phyloP scores from a whole-genome alignment of 1,140 invertebrate genomes.

The Mizuhopecten yessoensis region DNA sequence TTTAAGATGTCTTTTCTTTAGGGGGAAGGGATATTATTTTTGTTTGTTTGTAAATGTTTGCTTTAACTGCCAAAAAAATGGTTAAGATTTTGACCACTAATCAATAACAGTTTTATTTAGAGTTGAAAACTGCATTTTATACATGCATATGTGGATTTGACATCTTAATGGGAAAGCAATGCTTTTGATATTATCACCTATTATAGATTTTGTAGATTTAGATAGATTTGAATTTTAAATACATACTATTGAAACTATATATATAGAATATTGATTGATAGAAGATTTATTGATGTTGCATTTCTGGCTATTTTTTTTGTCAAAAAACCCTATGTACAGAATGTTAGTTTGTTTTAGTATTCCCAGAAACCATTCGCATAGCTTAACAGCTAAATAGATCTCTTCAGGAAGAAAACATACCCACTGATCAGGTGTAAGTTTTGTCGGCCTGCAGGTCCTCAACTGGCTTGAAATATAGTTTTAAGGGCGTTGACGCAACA shows the following conservation, averaged over 20 bases:
- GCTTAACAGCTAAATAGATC: neutral
- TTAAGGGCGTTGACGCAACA: neutral
- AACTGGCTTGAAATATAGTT: neutral
- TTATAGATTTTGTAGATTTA: neutral
- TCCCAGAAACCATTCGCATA: constrained; percentile 31
- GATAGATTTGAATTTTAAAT: neutral
- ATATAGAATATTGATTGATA: neutral
- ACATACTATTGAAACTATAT: constrained; percentile 12
- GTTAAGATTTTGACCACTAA: neutral
- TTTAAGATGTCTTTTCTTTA: neutral
- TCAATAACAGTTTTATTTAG: neutral
- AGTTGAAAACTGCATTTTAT: neutral
- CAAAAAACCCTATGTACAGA: neutral
- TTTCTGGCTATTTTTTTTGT: neutral
- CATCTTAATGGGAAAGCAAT: neutral
- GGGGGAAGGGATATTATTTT: neutral
- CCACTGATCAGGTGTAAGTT: neutral
- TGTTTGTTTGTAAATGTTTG: neutral
- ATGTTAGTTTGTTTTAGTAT: neutral
- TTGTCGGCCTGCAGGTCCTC: constrained; percentile 2
- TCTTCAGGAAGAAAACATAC: constrained; percentile 12
- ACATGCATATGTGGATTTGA: neutral
- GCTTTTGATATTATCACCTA: constrained; percentile 26
- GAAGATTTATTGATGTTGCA: constrained; percentile 27
- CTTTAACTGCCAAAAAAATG: neutral